phyloP scores from a whole-genome alignment of 1,140 invertebrate genomes.

The Nephotettix cincticeps region DNA sequence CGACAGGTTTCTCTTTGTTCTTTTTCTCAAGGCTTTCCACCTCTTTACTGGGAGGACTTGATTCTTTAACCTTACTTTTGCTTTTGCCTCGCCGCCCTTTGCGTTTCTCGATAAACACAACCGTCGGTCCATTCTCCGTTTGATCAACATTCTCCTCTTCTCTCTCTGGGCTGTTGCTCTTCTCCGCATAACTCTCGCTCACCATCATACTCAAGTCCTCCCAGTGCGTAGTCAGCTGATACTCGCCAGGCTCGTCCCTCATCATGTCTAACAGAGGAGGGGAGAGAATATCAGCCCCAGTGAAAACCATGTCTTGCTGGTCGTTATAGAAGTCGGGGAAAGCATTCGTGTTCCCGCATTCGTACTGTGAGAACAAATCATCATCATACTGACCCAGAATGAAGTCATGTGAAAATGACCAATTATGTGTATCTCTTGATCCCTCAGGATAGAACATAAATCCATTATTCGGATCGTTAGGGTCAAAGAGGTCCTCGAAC shows the following conservation, averaged over 20 bases:
- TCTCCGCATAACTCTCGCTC: neutral
- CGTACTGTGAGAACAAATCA: neutral
- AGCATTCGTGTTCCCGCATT: neutral
- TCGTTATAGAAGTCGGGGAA: neutral
- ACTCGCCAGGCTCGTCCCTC: neutral
- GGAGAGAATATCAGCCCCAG: neutral
- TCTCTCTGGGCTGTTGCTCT: too few relatives aligned
- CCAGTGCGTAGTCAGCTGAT: slow-evolving; percentile 5
- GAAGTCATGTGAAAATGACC: neutral
- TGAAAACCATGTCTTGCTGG: neutral
- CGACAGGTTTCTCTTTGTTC: neutral
- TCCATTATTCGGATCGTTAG: neutral
- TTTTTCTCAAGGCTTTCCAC: neutral
- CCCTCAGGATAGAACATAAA: neutral
- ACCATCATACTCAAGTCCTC: slow-evolving; percentile 6
- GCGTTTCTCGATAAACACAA: neutral
- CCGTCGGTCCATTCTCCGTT: neutral
- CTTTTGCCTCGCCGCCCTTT: neutral
- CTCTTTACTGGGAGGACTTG: neutral
- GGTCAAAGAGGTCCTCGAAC: neutral
- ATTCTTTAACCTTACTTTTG: neutral
- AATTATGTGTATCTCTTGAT: neutral
- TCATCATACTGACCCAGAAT: neutral
- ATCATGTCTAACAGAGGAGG: neutral
- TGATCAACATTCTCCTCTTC: neutral